These are phyloP conservation scores for Holacanthella duospinosa DNA, from an alignment of 2,888 invertebrate species.

Conservation along the genomic window DNA sequence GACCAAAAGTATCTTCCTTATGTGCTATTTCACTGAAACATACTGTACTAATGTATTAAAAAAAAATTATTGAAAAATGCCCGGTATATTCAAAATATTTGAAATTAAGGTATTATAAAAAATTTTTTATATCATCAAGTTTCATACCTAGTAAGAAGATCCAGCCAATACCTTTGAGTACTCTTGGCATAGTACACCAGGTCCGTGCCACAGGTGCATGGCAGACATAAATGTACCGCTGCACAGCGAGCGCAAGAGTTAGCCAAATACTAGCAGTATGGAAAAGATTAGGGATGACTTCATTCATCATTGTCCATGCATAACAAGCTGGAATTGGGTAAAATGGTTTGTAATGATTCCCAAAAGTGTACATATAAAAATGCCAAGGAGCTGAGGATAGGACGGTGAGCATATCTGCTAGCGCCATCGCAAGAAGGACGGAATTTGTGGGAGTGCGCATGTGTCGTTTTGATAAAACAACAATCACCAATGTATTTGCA, in stretches of 20 bases:
- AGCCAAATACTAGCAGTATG: constrained; percentile 92
- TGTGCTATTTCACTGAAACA: no score
- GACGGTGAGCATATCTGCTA: constrained; percentile 87
- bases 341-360: constrained; percentile 70
- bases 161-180: constrained; percentile 28
- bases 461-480: constrained; percentile 77
- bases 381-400: constrained; percentile 82
- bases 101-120: no score
- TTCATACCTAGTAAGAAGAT: no score
- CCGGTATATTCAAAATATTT: no score
- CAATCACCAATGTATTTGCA: constrained; percentile 79
- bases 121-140: constrained; percentile 49
- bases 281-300: constrained; percentile 72
- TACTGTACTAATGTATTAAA: no score
- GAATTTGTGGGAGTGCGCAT: constrained; percentile 87
- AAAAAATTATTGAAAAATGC: no score
- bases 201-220: constrained; percentile 78
- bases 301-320: constrained; percentile 51
- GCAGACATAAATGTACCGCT: constrained; percentile 89
- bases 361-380: constrained; percentile 82
- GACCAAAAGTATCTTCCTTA: no score
- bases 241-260: constrained; percentile 78
- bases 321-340: constrained; percentile 66
- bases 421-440: constrained; percentile 90
- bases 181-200: constrained; percentile 53